These are phyloP conservation scores for Mechanitis messenoides DNA, from an alignment of 2,888 invertebrate species.

Conservation along the genomic window DNA sequence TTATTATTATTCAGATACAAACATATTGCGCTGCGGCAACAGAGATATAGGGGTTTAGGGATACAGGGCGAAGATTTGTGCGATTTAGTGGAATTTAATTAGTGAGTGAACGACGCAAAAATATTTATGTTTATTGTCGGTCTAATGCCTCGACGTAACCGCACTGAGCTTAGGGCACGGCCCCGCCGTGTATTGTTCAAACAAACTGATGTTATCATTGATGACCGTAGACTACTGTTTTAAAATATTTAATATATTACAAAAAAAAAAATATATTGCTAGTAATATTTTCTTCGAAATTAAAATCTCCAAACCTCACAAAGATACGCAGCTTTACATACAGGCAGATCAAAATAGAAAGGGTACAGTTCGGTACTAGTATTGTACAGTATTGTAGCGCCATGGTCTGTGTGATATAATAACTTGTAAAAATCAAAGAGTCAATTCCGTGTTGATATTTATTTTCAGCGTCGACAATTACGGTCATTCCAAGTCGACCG, in stretches of 20 bases:
- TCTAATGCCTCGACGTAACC: constrained; percentile 65
- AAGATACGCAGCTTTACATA: too few relatives aligned
- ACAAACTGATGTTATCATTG: neutral
- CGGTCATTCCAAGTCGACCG: constrained; percentile 64
- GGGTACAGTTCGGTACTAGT: too few relatives aligned
- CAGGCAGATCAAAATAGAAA: too few relatives aligned
- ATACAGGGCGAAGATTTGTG: constrained; percentile 56
- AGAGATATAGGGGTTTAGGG: constrained; percentile 12
- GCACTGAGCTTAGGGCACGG: constrained; percentile 36
- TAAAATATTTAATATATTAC: too few relatives aligned
- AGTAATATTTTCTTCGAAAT: too few relatives aligned
- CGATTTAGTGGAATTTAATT: constrained; percentile 74
- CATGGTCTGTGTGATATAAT: constrained; percentile 8
- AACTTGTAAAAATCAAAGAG: constrained; percentile 38
- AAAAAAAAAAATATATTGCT: too few relatives aligned
- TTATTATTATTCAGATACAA: constrained; percentile 21
- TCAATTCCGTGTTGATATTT: constrained; percentile 36
- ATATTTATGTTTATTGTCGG: constrained; percentile 75
- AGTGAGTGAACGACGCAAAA: constrained; percentile 69
- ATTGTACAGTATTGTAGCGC: too few relatives aligned
- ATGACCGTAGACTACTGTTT: neutral
- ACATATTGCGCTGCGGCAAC: constrained; percentile 12
- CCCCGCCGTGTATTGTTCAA: neutral
- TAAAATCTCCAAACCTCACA: too few relatives aligned
- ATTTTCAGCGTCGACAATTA: constrained; percentile 53